Percentiles rank a stretch among this genome's conserved stretches.
Evolutionary conservation across 1,140 invertebrate species (phyloP).

Genomic region (Pygmarrhopalites habei): DNA sequence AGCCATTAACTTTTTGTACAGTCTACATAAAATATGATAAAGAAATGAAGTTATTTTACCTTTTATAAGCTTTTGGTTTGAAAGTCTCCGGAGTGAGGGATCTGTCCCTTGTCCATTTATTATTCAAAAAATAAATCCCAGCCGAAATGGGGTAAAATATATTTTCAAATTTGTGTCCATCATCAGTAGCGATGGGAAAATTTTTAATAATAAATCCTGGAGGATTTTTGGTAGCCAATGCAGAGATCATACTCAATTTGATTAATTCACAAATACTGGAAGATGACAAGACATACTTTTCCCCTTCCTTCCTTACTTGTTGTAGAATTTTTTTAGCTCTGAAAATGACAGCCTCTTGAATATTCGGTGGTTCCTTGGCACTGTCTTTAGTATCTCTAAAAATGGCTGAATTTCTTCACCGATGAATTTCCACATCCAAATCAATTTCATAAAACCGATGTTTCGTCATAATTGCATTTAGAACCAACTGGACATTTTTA

Average conservation of each 20-base stretch:
- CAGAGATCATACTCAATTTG: neutral
- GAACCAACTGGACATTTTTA: neutral
- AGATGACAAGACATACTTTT: neutral
- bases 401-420: neutral
- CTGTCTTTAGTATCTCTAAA: neutral
- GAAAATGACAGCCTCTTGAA: neutral
- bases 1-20: no score
- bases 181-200: neutral
- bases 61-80: neutral
- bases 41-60: no score
- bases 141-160: neutral
- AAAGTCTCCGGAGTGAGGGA: neutral
- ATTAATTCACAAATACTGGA: neutral
- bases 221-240: neutral
- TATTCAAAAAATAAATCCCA: conserved; percentile 2
- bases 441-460: neutral
- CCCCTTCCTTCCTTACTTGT: neutral
- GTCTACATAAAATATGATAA: no score
- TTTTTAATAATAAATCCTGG: neutral
- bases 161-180: neutral
- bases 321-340: neutral
- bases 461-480: neutral
- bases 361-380: neutral
- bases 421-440: neutral
- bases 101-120: neutral